phyloP scores from a whole-genome alignment of 2,888 invertebrate genomes.

The Zaprionus lineosus region DNA sequence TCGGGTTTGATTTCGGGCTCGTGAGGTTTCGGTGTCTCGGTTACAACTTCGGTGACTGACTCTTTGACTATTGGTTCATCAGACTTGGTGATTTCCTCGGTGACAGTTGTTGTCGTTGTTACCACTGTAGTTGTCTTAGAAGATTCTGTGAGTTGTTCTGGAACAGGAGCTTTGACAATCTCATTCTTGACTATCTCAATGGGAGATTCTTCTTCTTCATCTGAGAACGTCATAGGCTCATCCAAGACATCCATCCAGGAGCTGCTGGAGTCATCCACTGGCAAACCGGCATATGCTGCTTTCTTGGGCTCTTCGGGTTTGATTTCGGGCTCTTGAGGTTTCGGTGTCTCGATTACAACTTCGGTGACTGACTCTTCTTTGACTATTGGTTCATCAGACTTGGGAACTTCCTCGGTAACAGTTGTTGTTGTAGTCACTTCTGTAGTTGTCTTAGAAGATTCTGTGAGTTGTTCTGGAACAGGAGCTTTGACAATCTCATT shows the following conservation, averaged over 20 bases:
- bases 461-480: constrained; percentile 34
- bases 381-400: not conserved
- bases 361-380: no score
- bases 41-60: no score
- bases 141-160: no score
- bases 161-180: not conserved
- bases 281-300: constrained; percentile 66
- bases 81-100: constrained; percentile 1
- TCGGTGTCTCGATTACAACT: no score
- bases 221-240: constrained; percentile 24
- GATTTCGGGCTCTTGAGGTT: constrained; percentile 25
- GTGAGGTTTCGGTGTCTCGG: not conserved
- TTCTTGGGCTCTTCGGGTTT: constrained; percentile 5
- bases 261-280: constrained; percentile 68
- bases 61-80: no score
- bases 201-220: constrained; percentile 16
- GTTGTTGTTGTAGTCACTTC: constrained; percentile 11
- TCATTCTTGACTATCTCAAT: not conserved
- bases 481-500: not conserved
- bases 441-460: constrained; percentile 16
- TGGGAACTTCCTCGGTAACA: constrained; percentile 10
- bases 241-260: constrained; percentile 26
- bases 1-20: constrained; percentile 5
- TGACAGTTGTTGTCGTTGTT: constrained; percentile 22
- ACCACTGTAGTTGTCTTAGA: constrained; percentile 9